Evolutionary conservation across 1,140 invertebrate genomes (phyloP).

Genomic region (Drosophila parabipectinata): DNA sequence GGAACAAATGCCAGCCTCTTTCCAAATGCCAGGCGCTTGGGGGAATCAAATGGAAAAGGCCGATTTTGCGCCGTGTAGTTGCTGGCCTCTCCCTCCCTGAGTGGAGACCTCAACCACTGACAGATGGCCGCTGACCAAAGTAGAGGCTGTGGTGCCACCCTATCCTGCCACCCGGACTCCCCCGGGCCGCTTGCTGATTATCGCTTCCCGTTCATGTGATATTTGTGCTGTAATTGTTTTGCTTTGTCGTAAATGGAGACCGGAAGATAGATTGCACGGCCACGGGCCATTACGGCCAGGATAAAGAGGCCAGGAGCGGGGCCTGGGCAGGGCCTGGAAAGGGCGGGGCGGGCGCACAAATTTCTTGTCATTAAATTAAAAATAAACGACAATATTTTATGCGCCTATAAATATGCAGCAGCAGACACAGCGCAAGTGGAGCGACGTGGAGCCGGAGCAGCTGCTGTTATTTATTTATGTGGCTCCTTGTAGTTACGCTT

Average conservation of each 20-base stretch:
- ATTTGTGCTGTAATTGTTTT: constrained; percentile 81
- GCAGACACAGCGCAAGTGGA: constrained; percentile 50
- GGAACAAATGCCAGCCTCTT: neutral
- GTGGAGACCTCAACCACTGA: constrained; percentile 34
- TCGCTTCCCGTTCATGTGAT: constrained; percentile 66
- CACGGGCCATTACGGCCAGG: constrained; percentile 73
- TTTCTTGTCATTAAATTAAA: constrained; percentile 82
- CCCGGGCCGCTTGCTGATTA: constrained; percentile 49
- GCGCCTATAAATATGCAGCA: constrained; percentile 79
- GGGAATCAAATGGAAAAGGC: no score
- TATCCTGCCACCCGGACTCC: neutral
- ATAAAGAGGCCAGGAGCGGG: constrained; percentile 25
- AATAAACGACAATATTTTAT: constrained; percentile 83
- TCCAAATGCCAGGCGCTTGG: neutral
- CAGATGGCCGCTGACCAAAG: constrained; percentile 64
- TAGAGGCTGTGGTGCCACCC: constrained; percentile 13
- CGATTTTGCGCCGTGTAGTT: constrained; percentile 1
- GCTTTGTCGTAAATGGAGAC: constrained; percentile 71
- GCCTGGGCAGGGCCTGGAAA: neutral
- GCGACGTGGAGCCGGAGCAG: constrained; percentile 52
- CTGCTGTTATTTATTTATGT: constrained; percentile 77
- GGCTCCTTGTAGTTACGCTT: constrained; percentile 49
- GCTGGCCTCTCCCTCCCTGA: neutral
- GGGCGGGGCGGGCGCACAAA: constrained; percentile 37
- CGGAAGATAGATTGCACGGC: constrained; percentile 80